Evolutionary conservation across 2,888 invertebrate species (phyloP).

Genomic region (Melinopterus prodromus): DNA sequence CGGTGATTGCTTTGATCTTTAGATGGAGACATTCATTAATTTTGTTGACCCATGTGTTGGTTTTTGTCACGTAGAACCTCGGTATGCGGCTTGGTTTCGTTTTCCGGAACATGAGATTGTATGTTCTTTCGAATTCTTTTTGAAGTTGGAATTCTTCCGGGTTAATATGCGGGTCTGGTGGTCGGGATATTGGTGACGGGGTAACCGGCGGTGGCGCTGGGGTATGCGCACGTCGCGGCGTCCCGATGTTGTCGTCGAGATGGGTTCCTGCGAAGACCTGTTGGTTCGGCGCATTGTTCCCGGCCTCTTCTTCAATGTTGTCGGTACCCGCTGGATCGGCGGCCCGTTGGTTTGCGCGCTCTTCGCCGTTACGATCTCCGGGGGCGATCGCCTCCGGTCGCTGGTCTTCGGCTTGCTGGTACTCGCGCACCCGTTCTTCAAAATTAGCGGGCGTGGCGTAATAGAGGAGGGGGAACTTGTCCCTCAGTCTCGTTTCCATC

Average conservation of each 20-base stretch:
- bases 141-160: no score
- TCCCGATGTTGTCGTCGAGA: no score
- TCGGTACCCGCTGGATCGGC: not conserved
- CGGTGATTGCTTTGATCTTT: not conserved
- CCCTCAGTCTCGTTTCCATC: slow-evolving; percentile 15
- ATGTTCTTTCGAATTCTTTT: not conserved
- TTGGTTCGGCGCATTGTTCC: not conserved
- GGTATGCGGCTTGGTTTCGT: not conserved
- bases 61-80: not conserved
- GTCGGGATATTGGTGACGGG: not conserved
- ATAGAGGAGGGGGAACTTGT: slow-evolving; percentile 9
- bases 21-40: not conserved
- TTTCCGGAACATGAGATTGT: not conserved
- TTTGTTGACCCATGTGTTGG: not conserved
- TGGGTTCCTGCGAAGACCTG: not conserved
- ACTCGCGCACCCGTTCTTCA: not conserved
- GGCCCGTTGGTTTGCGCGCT: not conserved
- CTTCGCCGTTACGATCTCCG: not conserved
- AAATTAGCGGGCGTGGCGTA: slow-evolving; percentile 4
- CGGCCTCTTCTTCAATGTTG: not conserved
- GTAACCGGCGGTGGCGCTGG: not conserved
- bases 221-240: no score
- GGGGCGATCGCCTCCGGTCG: not conserved
- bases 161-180: not conserved
- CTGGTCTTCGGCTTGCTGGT: not conserved